Evolutionary conservation across 2,797 vertebrate species (phyloP), one percentile per base, ranked within the genome.

Genomic region (Acanthornis magna): DNA sequence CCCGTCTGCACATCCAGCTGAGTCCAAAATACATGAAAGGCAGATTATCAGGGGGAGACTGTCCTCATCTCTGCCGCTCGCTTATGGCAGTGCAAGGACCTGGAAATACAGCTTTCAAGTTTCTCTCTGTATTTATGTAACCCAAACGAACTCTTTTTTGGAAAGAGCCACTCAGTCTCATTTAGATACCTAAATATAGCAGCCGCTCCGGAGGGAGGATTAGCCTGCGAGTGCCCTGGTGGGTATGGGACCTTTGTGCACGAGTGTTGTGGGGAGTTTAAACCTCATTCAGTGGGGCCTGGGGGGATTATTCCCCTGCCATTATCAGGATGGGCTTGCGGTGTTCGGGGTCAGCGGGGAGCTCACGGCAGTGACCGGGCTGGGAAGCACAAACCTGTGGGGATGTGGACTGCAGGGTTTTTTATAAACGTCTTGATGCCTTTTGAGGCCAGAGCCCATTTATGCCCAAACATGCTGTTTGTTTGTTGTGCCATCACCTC

Each of bases 161-260:
- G 94, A 94, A 93, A 89, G 89, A 94, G 72, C 60, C 74, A 7
- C 77, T 91, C 77, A 74, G 86, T 90, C 84, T 93, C 86, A 92
- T 95, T 94, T 92, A 92, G 93, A 58, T 85, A 71, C 81, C 96
- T 96, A 95, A 97, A 95, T 94, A 94, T 94, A 96, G 94, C 77
- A 36, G 92, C 84, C 0, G 3, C 53, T 95, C 45, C 2, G 3
- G 48, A 65, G 74, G 86, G 38, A 89, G 61, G 88, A 91, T 95
- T 91, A 90, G 86, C 85, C 60, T 51, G 74, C 0, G 1, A 81
- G 85, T 66, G 76, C 87, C 63, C 85, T 81, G 79, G 45, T 0
- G 70, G 55, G 51, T 78, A 75, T 48, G 67, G 61, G 91, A 86
- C 83, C 88, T 96, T 79, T 74, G 88, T 81, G 83, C 75, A 45